These are phyloP conservation scores for Prinia subflava DNA, from an alignment of 2,113 vertebrate species.

Conservation along the genomic window DNA sequence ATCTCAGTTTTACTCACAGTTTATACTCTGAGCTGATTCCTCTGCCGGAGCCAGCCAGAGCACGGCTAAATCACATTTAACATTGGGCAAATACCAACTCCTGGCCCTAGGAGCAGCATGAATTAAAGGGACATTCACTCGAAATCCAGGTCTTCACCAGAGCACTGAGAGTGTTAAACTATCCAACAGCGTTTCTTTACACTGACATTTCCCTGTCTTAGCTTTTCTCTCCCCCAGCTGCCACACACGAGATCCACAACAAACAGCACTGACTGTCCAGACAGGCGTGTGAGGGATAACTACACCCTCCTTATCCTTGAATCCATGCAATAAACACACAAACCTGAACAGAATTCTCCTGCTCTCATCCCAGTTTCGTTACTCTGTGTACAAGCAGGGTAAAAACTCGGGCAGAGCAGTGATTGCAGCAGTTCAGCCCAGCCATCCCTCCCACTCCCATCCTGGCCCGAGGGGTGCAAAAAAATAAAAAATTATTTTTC, in stretches of 20 bases:
- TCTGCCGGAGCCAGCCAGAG: neutral
- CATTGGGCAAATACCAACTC: neutral
- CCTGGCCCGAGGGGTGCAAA: accelerated
- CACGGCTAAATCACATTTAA: neutral
- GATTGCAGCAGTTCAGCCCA: neutral
- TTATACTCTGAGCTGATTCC: neutral
- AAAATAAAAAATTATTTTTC: neutral
- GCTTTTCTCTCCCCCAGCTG: neutral
- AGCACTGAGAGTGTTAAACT: neutral
- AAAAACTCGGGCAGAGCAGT: neutral
- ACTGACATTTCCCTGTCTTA: neutral
- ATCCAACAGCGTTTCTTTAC: neutral
- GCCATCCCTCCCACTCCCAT: neutral
- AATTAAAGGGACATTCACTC: slow-evolving; percentile 12
- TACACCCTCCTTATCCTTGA: neutral
- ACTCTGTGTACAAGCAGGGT: neutral
- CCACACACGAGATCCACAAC: neutral
- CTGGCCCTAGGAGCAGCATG: neutral
- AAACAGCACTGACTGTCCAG: neutral
- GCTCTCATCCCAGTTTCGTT: neutral
- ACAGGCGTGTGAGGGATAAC: accelerated
- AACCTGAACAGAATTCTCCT: neutral
- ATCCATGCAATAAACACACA: neutral
- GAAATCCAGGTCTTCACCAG: neutral
- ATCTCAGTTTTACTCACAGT: slow-evolving; percentile 9